phyloP scores from a whole-genome alignment of 1,140 invertebrate species.

The Melipona quadrifasciata region DNA sequence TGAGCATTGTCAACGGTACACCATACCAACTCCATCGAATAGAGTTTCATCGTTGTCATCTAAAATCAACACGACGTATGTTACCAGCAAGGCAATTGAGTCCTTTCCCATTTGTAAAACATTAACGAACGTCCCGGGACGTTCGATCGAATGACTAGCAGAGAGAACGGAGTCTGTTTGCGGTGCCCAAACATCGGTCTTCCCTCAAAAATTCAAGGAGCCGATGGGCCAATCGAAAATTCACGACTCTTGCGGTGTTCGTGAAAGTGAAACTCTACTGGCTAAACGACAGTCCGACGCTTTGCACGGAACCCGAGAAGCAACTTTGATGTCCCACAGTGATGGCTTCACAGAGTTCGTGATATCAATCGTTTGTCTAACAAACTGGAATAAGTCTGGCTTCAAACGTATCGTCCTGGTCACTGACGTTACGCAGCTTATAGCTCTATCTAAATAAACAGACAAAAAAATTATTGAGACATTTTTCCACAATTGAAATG shows the following conservation, averaged over 20 bases:
- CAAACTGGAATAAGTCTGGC: neutral
- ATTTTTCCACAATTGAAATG: neutral
- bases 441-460: no score
- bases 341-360: neutral
- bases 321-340: neutral
- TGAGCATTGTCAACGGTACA: no score
- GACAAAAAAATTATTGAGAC: no score
- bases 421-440: no score
- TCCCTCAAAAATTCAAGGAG: constrained; percentile 27
- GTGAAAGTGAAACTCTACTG: neutral
- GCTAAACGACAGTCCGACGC: neutral
- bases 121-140: neutral
- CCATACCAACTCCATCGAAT: no score
- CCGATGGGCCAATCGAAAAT: neutral
- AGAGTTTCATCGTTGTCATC: no score
- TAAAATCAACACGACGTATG: neutral
- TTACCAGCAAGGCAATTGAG: neutral
- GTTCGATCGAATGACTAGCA: neutral
- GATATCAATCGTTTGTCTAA: neutral
- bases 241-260: neutral
- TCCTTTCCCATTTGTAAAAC: constrained; percentile 11
- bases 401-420: neutral
- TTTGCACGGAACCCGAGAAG: neutral
- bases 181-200: constrained; percentile 4
- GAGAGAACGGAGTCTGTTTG: neutral